Evolutionary conservation across 2,113 vertebrate genomes (phyloP).

Genomic region (Okapia johnstoni): DNA sequence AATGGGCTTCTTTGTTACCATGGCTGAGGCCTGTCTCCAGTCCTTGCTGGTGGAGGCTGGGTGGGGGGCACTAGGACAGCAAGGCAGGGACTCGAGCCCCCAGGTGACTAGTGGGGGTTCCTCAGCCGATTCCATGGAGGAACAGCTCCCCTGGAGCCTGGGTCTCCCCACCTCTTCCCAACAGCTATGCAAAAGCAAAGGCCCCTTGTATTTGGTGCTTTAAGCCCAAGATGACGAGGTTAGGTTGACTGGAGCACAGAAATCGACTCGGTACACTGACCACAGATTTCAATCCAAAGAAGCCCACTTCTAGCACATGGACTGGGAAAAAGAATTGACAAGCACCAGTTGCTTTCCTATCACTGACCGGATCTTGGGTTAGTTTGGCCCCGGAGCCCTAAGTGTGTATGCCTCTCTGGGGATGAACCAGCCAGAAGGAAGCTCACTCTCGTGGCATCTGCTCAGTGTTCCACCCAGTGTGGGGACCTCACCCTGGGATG

Average conservation of each 20-base stretch:
- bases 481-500: neutral
- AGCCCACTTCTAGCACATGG: neutral
- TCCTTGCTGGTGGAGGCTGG: neutral
- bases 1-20: neutral
- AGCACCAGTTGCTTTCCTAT: neutral
- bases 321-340: fast-evolving
- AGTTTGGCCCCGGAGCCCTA: neutral
- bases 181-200: neutral
- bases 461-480: fast-evolving
- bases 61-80: neutral
- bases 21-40: neutral
- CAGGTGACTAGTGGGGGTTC: neutral
- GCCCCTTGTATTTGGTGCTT: neutral
- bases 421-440: neutral
- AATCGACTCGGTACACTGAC: neutral
- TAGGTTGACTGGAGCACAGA: neutral
- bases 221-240: neutral
- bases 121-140: neutral
- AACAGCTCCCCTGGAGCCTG: neutral
- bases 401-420: neutral
- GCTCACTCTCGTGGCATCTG: neutral
- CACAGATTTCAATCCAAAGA: neutral
- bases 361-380: neutral
- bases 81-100: neutral
- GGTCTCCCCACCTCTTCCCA: neutral